Conservation (phyloP, 2,888 invertebrate species). For the Elmis aenea region DNA sequence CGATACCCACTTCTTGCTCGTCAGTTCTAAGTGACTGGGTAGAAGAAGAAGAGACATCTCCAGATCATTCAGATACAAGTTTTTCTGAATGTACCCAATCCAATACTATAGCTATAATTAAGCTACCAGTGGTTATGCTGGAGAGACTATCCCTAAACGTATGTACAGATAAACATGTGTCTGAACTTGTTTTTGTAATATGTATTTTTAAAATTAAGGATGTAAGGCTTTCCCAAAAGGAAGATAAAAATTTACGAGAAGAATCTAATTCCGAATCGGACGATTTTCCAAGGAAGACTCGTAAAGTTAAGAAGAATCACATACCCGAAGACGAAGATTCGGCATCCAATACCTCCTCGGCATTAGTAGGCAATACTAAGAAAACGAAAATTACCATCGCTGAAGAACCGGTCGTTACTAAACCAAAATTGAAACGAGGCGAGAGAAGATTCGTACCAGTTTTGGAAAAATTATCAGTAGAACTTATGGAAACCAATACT, state of each 20-base stretch:
- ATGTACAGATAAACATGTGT: slow-evolving; percentile 31
- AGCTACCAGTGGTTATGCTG: too few species aligned
- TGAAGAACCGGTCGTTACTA: slow-evolving; percentile 49
- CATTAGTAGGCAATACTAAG: slow-evolving; percentile 39
- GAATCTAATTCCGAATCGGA: slow-evolving; percentile 28
- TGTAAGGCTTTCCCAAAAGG: slow-evolving; percentile 59
- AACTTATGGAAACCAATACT: slow-evolving; percentile 93
- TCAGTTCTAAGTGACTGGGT: slow-evolving; percentile 6
- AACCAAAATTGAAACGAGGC: slow-evolving; percentile 78
- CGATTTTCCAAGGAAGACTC: slow-evolving; percentile 31
- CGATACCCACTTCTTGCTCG: slow-evolving; percentile 34
- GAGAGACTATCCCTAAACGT: slow-evolving; percentile 53
- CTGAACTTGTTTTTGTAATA: slow-evolving; percentile 29
- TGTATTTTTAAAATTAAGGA: slow-evolving; percentile 47
- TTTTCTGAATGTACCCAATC: too few species aligned
- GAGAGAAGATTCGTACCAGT: slow-evolving; percentile 78
- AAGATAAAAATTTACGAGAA: slow-evolving; percentile 34
- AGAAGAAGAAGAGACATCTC: slow-evolving; percentile 3
- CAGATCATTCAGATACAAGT: neutral
- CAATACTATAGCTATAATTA: too few species aligned
- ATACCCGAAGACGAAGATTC: slow-evolving; percentile 50
- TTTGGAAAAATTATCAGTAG: slow-evolving; percentile 81
- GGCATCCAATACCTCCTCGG: slow-evolving; percentile 44
- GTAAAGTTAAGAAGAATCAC: slow-evolving; percentile 32
- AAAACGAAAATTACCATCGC: slow-evolving; percentile 39